A percentile compares a stretch with the other conserved stretches of the same genome.
Evolutionary conservation across 2,797 vertebrate species (phyloP).

Genomic region (Oreortyx pictus): DNA sequence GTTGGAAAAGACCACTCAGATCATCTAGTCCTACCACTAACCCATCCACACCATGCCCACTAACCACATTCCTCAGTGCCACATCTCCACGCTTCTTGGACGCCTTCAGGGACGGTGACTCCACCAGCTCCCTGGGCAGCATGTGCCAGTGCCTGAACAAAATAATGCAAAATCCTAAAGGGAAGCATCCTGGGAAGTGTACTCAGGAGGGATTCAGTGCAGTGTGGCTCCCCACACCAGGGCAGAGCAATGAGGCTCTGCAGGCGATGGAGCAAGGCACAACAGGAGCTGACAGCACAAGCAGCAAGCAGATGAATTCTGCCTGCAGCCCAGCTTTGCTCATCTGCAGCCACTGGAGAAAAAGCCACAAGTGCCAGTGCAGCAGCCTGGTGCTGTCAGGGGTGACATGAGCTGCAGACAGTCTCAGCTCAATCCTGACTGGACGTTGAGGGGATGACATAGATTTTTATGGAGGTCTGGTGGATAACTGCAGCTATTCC

Average conservation of each 20-base stretch:
- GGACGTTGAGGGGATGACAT: rapidly evolving
- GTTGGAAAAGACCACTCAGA: neutral
- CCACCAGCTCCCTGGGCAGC: neutral
- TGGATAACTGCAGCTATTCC: neutral
- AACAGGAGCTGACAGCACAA: neutral
- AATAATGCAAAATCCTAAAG: neutral
- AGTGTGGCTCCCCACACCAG: neutral
- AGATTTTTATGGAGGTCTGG: neutral
- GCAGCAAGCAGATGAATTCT: slow-evolving; percentile 20
- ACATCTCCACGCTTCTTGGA: neutral
- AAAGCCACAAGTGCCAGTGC: neutral
- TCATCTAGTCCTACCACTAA: neutral
- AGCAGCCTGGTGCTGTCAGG: neutral
- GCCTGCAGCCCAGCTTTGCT: neutral
- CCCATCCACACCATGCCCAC: no score
- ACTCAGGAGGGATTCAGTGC: neutral
- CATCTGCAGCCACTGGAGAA: rapidly evolving
- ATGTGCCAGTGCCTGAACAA: neutral
- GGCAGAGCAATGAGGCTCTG: neutral
- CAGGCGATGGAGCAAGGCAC: neutral
- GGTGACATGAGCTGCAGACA: neutral
- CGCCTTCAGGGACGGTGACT: neutral
- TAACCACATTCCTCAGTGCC: neutral
- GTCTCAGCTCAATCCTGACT: neutral
- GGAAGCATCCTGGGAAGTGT: neutral